Percentiles rank a stretch among this genome's conserved stretches.
These are phyloP conservation scores for Hippolais icterina DNA, from an alignment of 2,113 vertebrate genomes.

Conservation along the genomic window DNA sequence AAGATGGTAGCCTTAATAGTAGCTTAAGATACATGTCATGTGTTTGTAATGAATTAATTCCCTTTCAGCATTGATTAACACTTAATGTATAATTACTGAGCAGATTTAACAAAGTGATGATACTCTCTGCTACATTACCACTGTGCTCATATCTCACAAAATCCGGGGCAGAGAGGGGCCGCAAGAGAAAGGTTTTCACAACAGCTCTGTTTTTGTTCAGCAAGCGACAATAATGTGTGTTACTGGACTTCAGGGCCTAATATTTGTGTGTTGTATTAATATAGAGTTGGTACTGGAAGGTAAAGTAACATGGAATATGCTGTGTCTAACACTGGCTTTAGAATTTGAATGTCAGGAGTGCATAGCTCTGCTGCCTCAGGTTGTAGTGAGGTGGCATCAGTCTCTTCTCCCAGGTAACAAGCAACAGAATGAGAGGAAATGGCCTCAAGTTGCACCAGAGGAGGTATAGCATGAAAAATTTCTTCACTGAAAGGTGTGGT, in stretches of 20 bases:
- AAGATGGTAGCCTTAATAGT: background rate
- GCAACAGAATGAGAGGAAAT: background rate
- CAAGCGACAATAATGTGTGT: background rate
- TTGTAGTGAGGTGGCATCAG: accelerated
- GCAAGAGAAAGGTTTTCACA: background rate
- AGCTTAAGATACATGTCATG: background rate
- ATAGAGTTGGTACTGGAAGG: background rate
- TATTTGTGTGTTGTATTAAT: background rate
- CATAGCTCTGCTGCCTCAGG: background rate
- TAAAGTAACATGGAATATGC: background rate
- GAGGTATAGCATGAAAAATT: background rate
- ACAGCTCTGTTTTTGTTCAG: background rate
- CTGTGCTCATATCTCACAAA: background rate
- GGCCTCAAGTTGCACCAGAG: background rate
- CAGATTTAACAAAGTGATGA: background rate
- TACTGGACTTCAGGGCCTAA: background rate
- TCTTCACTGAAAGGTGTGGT: background rate
- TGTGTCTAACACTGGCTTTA: background rate
- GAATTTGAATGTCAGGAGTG: background rate
- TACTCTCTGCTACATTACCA: background rate
- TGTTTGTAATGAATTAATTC: conserved; percentile 10
- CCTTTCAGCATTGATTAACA: background rate
- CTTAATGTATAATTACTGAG: conserved; percentile 22
- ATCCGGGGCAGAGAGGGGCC: background rate
- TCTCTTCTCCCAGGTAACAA: background rate